Conservation (phyloP, 2,888 invertebrate genomes). For the Tetropium fuscum region DNA sequence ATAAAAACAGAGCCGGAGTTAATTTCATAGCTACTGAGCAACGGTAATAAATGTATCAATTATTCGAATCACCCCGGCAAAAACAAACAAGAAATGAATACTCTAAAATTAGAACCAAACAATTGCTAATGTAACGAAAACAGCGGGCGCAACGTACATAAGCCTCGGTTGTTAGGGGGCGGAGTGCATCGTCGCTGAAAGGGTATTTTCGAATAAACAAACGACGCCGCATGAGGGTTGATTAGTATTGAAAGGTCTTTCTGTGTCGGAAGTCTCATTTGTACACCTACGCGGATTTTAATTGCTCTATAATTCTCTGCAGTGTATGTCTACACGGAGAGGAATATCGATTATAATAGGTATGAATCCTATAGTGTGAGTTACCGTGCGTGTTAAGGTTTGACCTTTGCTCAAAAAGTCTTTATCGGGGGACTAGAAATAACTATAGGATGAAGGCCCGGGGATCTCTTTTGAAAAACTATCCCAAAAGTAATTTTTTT, state of each 20-base stretch:
- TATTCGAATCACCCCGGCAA: constrained; percentile 48
- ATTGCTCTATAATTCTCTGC: no score
- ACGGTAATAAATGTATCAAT: constrained; percentile 59
- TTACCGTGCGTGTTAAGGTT: no score
- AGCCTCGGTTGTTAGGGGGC: not conserved
- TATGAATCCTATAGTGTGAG: no score
- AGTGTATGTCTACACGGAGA: no score
- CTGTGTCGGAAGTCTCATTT: constrained; percentile 23
- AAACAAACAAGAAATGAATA: constrained; percentile 48
- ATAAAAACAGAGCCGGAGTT: constrained; percentile 54
- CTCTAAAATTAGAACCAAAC: constrained; percentile 42
- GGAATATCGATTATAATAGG: no score
- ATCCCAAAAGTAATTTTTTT: no score
- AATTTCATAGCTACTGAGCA: constrained; percentile 58
- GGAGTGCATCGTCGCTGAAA: not conserved
- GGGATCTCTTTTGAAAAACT: no score
- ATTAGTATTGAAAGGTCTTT: constrained; percentile 15
- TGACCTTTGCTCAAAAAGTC: no score
- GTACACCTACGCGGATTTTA: not conserved
- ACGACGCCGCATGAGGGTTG: constrained; percentile 13
- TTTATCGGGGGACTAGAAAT: no score
- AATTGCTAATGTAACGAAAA: constrained; percentile 33
- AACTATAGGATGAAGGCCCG: no score
- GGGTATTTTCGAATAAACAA: constrained; percentile 9
- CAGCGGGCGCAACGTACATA: constrained; percentile 13